Percentiles rank a stretch among this genome's conserved stretches.
phyloP scores from a whole-genome alignment of 2,888 invertebrate genomes.

The Phyto melanocephala region DNA sequence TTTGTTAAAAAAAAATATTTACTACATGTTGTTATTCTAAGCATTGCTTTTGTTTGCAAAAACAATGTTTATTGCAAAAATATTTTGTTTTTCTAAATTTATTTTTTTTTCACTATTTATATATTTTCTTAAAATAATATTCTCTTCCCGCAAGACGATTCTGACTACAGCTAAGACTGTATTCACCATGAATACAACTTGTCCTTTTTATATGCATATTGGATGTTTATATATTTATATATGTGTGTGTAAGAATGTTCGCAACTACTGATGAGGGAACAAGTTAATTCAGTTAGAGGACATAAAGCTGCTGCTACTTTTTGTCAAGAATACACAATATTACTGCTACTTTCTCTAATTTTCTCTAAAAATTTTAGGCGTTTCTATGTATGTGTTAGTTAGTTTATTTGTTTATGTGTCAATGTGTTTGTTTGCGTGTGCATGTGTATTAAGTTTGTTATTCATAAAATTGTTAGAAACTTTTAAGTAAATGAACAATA shows the following conservation, averaged over 20 bases:
- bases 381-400: conserved; percentile 53
- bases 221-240: background rate
- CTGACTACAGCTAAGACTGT: no score
- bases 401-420: conserved; percentile 46
- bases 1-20: no score
- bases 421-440: conserved; percentile 7
- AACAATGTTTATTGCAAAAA: no score
- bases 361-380: conserved; percentile 50
- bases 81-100: no score
- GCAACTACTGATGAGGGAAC: conserved; percentile 66
- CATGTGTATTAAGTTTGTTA: conserved; percentile 62
- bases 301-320: conserved; percentile 70
- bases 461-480: conserved; percentile 68
- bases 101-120: no score
- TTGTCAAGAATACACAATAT: conserved; percentile 27
- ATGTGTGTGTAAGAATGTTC: background rate
- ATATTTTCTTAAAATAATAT: no score
- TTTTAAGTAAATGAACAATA: conserved; percentile 77
- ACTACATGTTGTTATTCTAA: no score
- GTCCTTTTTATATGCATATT: background rate
- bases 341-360: conserved; percentile 41
- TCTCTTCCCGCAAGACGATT: no score
- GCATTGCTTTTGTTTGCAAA: no score
- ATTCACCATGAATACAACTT: background rate
- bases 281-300: conserved; percentile 78